Conservation (phyloP, 2,113 vertebrate species). For the Neolamprologus kungweensis region DNA sequence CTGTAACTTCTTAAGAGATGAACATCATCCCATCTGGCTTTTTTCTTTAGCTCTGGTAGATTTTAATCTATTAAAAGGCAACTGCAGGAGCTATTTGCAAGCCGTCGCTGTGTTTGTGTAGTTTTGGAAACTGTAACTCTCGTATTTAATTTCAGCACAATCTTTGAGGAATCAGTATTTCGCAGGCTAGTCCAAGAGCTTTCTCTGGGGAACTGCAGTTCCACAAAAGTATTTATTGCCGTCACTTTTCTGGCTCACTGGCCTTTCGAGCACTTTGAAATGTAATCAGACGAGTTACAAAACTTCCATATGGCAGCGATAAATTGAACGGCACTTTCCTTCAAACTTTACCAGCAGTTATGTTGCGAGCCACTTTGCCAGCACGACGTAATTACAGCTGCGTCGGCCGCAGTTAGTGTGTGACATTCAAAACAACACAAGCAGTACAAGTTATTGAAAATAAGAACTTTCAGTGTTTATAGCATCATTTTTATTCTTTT, state of each 20-base stretch:
- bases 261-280: background rate
- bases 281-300: background rate
- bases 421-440: background rate
- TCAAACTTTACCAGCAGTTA: background rate
- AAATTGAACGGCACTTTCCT: background rate
- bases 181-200: background rate
- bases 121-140: background rate
- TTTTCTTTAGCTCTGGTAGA: background rate
- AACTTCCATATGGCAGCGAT: background rate
- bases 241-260: background rate
- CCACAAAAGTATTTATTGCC: background rate
- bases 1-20: background rate
- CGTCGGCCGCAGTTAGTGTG: background rate
- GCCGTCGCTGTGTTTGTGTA: background rate
- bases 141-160: background rate
- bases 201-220: background rate
- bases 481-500: background rate
- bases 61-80: background rate
- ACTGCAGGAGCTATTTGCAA: background rate
- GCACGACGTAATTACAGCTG: background rate
- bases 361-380: background rate
- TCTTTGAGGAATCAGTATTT: background rate
- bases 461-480: background rate
- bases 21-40: background rate
- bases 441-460: background rate